Conservation (phyloP, 2,113 vertebrate genomes). For the Otis tarda region DNA sequence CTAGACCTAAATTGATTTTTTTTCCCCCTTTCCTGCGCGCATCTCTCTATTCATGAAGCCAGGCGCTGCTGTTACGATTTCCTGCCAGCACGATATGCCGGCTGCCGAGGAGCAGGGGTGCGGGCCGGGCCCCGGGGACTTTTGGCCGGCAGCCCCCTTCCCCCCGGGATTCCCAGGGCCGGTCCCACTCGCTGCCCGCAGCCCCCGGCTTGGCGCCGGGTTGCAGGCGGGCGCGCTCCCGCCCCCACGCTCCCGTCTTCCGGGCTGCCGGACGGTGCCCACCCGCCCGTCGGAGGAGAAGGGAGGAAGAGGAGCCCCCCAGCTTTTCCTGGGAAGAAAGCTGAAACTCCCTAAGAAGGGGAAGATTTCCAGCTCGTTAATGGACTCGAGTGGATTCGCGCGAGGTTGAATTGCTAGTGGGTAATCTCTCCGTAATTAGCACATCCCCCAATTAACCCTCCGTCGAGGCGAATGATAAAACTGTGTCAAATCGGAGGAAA, state of each 20-base stretch:
- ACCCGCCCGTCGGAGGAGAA: not conserved
- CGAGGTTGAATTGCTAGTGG: not conserved
- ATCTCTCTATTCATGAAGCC: constrained; percentile 51
- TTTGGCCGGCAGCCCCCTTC: not conserved
- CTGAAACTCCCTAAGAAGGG: not conserved
- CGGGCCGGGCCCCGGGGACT: not conserved
- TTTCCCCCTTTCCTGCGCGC: not conserved
- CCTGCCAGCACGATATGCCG: not conserved
- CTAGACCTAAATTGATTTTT: constrained; percentile 42
- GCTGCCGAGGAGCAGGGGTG: not conserved
- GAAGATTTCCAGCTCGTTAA: not conserved
- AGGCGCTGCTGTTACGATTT: not conserved
- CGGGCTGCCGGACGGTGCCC: not conserved
- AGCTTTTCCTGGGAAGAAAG: not conserved
- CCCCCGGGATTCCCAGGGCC: too few relatives aligned
- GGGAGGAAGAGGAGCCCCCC: not conserved
- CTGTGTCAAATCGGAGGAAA: not conserved
- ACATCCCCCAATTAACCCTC: not conserved
- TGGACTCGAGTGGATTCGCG: not conserved
- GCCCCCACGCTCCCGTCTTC: not conserved
- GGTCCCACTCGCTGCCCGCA: not conserved
- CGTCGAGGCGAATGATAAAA: not conserved
- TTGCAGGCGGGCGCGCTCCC: not conserved
- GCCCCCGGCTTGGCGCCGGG: not conserved
- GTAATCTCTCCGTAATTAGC: not conserved